phyloP scores from a whole-genome alignment of 2,113 vertebrate genomes.

The Cinclus mexicanus region DNA sequence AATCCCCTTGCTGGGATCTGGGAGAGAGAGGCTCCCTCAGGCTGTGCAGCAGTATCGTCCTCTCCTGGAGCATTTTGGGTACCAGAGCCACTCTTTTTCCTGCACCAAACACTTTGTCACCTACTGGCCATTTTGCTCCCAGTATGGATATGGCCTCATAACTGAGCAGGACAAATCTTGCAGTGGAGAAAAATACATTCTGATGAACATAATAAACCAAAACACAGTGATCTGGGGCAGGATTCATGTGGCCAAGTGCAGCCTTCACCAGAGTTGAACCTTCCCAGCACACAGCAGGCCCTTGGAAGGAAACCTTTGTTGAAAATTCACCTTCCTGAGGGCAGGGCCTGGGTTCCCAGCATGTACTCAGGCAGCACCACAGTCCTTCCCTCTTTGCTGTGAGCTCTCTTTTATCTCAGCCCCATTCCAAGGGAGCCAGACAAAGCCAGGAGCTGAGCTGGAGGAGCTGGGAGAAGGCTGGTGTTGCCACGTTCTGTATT shows the following conservation, averaged over 20 bases:
- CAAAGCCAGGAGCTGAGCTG: slow-evolving; percentile 18
- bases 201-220: neutral
- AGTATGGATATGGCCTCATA: neutral
- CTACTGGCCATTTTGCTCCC: neutral
- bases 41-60: accelerated
- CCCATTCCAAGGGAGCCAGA: neutral
- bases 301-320: neutral
- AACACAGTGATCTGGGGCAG: accelerated
- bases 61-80: neutral
- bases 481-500: neutral
- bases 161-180: neutral
- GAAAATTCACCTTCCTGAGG: neutral
- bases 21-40: neutral
- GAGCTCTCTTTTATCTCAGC: neutral
- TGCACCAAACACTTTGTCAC: accelerated
- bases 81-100: neutral
- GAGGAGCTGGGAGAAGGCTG: neutral
- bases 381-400: neutral
- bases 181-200: neutral
- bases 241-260: neutral
- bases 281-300: neutral
- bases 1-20: accelerated
- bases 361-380: neutral
- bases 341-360: neutral
- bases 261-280: neutral